A percentile compares a stretch with the other conserved stretches of the same genome.
These are phyloP conservation scores for Perdita meconis DNA, from an alignment of 2,888 invertebrate species.

Conservation along the genomic window DNA sequence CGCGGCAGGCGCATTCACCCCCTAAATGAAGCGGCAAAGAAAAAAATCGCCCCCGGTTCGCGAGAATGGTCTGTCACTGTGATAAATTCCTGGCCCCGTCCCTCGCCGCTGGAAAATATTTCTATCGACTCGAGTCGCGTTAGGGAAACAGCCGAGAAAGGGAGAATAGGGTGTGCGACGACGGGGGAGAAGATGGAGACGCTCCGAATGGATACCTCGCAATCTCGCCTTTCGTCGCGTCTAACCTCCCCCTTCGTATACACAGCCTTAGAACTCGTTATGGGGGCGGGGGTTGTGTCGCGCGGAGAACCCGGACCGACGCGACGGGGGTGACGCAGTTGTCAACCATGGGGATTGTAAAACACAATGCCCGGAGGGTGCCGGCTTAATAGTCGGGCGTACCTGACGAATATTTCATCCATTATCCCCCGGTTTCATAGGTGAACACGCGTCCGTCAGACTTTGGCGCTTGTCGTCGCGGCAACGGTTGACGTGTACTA, in stretches of 20 bases:
- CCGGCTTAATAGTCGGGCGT: slow-evolving; percentile 73
- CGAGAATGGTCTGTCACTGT: slow-evolving; percentile 54
- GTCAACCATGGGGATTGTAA: slow-evolving; percentile 54
- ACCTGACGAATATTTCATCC: slow-evolving; percentile 73
- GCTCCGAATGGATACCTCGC: slow-evolving; percentile 45
- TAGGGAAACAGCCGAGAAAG: slow-evolving; percentile 1
- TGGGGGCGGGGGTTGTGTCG: too few relatives aligned
- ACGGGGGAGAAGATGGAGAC: slow-evolving; percentile 14
- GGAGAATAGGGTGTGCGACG: not conserved
- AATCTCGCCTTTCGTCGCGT: slow-evolving; percentile 1
- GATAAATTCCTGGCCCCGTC: slow-evolving; percentile 52
- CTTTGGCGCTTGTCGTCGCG: slow-evolving; percentile 16
- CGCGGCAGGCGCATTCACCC: not conserved
- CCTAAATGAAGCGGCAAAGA: slow-evolving; percentile 17
- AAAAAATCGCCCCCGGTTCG: slow-evolving; percentile 28
- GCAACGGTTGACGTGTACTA: slow-evolving; percentile 48
- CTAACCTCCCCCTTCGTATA: too few relatives aligned
- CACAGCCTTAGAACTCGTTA: slow-evolving; percentile 16
- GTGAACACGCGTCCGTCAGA: slow-evolving; percentile 53
- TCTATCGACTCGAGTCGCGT: slow-evolving; percentile 43
- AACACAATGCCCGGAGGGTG: slow-evolving; percentile 67
- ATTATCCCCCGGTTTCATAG: slow-evolving; percentile 70
- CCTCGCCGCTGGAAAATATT: slow-evolving; percentile 47
- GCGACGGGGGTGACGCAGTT: slow-evolving; percentile 41
- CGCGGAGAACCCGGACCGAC: too few relatives aligned